Evolutionary conservation across 2,797 vertebrate genomes (phyloP).

Genomic region (Sebastes variabilis): DNA sequence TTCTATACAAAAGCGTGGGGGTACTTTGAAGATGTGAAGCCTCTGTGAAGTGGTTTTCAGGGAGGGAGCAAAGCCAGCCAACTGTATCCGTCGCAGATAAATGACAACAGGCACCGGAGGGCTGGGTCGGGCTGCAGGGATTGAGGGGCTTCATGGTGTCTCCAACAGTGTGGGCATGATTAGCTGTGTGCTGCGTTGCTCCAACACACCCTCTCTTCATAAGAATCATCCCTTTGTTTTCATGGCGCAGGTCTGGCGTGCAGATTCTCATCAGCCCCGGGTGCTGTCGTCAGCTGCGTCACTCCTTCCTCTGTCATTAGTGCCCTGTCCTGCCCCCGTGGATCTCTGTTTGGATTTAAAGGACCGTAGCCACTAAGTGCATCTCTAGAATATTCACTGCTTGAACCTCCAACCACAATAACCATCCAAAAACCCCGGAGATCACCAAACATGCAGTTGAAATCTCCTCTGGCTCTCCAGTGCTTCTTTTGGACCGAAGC

Average conservation of each 20-base stretch:
- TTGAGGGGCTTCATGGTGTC: constrained; percentile 19
- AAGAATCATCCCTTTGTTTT: constrained; percentile 58
- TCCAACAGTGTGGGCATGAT: constrained; percentile 24
- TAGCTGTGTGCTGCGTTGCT: constrained; percentile 21
- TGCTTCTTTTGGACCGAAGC: constrained; percentile 61
- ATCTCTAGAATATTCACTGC: constrained; percentile 57
- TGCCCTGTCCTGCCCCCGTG: constrained; percentile 22
- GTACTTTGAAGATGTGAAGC: constrained; percentile 77
- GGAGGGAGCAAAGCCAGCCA: constrained; percentile 53
- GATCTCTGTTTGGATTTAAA: constrained; percentile 56
- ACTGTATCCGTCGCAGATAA: constrained; percentile 56
- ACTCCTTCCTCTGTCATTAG: constrained; percentile 60
- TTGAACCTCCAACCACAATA: constrained; percentile 57
- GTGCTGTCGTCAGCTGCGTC: constrained; percentile 53
- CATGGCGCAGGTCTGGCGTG: constrained; percentile 49
- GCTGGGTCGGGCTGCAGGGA: constrained; percentile 28
- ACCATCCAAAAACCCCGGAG: constrained; percentile 57
- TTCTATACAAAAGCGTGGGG: constrained; percentile 51
- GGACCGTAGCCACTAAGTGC: constrained; percentile 50
- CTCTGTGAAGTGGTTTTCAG: constrained; percentile 74
- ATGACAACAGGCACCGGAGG: constrained; percentile 62
- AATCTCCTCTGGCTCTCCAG: constrained; percentile 47
- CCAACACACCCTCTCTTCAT: background rate
- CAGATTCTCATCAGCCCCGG: constrained; percentile 49
- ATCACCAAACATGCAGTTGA: constrained; percentile 60